Evolutionary conservation across 2,888 invertebrate species (phyloP), one percentile per base, ranked within the genome.

Genomic region (Plagodis pulveraria): DNA sequence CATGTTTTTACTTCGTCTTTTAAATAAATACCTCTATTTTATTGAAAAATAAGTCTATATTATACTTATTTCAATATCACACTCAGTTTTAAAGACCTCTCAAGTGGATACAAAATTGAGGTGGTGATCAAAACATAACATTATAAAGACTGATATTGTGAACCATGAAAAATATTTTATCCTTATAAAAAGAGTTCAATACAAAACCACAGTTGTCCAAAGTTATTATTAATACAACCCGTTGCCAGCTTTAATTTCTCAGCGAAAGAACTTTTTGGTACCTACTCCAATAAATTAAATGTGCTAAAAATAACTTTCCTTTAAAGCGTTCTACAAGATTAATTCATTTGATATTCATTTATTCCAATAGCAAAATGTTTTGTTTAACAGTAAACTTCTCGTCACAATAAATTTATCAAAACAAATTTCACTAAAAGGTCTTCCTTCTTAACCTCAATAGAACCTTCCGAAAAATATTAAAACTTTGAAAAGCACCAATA

Each of bases 331-430:
- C 47, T 50, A 38, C 8, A 45, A 58, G 58, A 72, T 73, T 71
- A 67, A 71, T 74, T 73, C 64, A 67, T 74, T 71, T 69, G 59
- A 61, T 59, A 62, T 72, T 73, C 69, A 64, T 71, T 73, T 72
- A 63, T 65, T 63, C 68, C 65, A 70, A 76, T 65, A 69, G 67
- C 60, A 65, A 64, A 66, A 68, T 68, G 73, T 76, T 78, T 77
- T 73, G 70, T 70, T 73, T 70, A 64, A 71, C 69, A 67, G 68
- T 71, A 77, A 70, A 71, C 72, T 71, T 75, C 69, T 62, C 56
- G 77, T 71, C 73, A 71, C 72, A 71, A 67, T 68, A 76, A 76
- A 80, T 81, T 78, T 74, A 76, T 78, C 74, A 77, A 76, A 79
- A 78, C 74, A 77, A 81, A 77, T 74, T 72, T 73, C 72, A 71